phyloP scores from a whole-genome alignment of 2,797 vertebrate genomes.

The Coregonus suidteri region DNA sequence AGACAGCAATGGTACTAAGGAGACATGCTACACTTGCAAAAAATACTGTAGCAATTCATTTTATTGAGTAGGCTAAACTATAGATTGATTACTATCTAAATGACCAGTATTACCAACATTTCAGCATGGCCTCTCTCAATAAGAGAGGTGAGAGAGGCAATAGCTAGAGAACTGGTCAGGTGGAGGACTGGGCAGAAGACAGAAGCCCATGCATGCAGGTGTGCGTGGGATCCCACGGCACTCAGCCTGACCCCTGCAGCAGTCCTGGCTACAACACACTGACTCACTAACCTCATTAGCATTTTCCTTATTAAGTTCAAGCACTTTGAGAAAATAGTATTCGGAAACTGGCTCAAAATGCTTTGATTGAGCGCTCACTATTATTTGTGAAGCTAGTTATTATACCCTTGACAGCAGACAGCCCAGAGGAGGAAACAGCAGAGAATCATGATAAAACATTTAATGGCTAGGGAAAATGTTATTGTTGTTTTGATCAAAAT shows the following conservation, averaged over 20 bases:
- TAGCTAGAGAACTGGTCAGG: neutral
- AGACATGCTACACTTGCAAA: constrained; percentile 2
- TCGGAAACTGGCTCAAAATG: constrained; percentile 55
- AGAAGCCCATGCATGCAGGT: constrained; percentile 48
- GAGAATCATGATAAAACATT: constrained; percentile 4
- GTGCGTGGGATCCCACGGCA: constrained; percentile 61
- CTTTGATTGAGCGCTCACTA: constrained; percentile 58
- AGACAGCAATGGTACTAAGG: neutral
- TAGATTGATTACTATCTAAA: neutral
- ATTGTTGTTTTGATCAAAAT: neutral
- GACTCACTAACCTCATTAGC: constrained; percentile 60
- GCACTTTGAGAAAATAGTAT: constrained; percentile 64
- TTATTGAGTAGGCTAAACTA: neutral
- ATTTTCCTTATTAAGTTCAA: constrained; percentile 69
- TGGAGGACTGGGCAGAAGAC: neutral
- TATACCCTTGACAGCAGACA: constrained; percentile 11
- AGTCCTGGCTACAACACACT: constrained; percentile 52
- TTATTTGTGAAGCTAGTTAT: constrained; percentile 42
- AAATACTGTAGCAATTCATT: neutral
- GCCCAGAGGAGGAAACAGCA: constrained; percentile 7
- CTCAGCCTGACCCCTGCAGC: constrained; percentile 54
- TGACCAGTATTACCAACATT: neutral
- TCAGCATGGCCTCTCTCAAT: neutral
- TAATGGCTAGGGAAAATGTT: no score
- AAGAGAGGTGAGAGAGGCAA: neutral